Conservation (phyloP, 35 echinoderm and acorn worm species). For the Lytechinus pictus region DNA sequence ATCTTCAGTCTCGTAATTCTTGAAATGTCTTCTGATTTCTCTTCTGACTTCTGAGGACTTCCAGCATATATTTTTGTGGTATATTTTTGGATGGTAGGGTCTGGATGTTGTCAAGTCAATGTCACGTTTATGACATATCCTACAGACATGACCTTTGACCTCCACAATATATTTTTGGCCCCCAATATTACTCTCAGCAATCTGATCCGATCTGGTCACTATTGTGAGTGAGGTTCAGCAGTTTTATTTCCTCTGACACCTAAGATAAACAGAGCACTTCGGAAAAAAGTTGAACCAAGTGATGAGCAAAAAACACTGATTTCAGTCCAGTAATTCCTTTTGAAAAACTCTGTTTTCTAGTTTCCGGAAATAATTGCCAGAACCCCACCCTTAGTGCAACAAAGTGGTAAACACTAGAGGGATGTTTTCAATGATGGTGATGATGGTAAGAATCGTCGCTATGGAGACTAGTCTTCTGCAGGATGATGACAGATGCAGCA, state of each 20-base stretch:
- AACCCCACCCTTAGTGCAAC: neutral
- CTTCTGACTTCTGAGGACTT: neutral
- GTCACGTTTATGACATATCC: neutral
- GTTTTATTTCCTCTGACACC: conserved; percentile 37
- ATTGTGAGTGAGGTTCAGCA: neutral
- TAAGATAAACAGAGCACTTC: neutral
- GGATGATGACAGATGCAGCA: neutral
- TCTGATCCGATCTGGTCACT: neutral
- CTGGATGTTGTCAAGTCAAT: neutral
- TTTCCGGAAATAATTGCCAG: neutral
- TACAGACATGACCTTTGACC: neutral
- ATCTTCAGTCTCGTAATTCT: neutral
- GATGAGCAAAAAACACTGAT: neutral
- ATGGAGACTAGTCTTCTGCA: neutral
- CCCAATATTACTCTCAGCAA: neutral
- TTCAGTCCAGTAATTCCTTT: neutral
- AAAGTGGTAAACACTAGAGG: neutral
- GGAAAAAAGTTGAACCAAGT: neutral
- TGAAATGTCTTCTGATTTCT: neutral
- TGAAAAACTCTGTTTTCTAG: neutral
- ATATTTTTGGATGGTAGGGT: neutral
- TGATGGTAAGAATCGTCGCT: neutral
- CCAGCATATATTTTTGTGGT: neutral
- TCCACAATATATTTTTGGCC: neutral
- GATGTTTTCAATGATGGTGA: neutral